These are phyloP conservation scores for Puma concolor DNA, from an alignment of 2,113 vertebrate genomes.

Conservation along the genomic window DNA sequence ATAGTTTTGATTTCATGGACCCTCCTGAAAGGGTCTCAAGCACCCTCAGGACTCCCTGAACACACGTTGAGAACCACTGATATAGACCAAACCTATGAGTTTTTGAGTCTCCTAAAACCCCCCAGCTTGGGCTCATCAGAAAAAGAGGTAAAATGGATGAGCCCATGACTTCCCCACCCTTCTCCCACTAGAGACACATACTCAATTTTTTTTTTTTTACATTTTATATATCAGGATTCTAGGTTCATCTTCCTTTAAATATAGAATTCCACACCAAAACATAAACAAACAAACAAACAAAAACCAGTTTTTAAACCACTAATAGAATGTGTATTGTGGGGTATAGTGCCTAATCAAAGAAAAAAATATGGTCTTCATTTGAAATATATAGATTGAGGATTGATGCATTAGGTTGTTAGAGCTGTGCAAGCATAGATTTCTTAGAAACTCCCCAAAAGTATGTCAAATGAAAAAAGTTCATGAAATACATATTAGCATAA, in stretches of 20 bases:
- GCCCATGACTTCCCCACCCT: accelerated
- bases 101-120: neutral
- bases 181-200: neutral
- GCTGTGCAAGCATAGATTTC: neutral
- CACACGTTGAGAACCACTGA: neutral
- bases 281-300: neutral
- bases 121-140: neutral
- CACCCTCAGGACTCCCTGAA: neutral
- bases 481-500: neutral
- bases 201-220: neutral
- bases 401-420: neutral
- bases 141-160: neutral
- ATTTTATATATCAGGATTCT: neutral
- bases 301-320: neutral
- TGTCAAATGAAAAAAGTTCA: neutral
- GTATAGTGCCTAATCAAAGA: neutral
- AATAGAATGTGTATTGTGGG: neutral
- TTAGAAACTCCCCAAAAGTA: neutral
- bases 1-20: neutral
- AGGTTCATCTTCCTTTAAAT: neutral
- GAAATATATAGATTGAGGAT: neutral
- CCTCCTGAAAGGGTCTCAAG: neutral
- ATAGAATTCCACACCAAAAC: neutral
- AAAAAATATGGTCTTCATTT: neutral
- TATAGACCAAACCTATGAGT: neutral